These are phyloP conservation scores for Chroicocephalus ridibundus DNA, from an alignment of 2,113 vertebrate species.

Conservation along the genomic window DNA sequence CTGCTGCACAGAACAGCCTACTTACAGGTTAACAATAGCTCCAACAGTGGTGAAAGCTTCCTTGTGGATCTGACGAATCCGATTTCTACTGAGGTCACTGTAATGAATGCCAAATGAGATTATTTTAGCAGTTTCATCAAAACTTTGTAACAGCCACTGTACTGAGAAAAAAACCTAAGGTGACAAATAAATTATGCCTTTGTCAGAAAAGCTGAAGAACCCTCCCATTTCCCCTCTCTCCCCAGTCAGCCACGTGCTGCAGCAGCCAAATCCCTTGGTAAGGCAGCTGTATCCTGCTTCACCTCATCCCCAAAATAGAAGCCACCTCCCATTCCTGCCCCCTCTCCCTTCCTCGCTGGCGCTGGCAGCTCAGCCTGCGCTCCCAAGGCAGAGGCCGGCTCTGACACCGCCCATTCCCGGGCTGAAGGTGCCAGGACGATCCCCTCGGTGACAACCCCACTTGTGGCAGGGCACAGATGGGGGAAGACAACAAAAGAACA, in stretches of 20 bases:
- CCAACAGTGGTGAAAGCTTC: conserved; percentile 86
- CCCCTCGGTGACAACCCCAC: neutral
- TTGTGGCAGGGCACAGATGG: neutral
- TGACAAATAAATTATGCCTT: neutral
- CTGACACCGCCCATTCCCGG: neutral
- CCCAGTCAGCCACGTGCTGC: neutral
- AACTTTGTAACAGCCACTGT: neutral
- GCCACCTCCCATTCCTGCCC: neutral
- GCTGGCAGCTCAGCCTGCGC: neutral
- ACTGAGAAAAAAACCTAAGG: neutral
- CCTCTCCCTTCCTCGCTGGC: neutral
- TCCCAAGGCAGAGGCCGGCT: neutral
- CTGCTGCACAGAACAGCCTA: conserved; percentile 29
- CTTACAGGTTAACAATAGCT: conserved; percentile 92
- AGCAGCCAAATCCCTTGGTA: neutral
- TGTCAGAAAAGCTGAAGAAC: neutral
- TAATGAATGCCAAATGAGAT: conserved; percentile 24
- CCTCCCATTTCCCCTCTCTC: neutral
- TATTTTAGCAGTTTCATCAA: neutral
- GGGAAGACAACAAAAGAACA: neutral
- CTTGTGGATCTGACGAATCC: conserved; percentile 84
- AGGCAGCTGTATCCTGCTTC: neutral
- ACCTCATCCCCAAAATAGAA: rapidly evolving
- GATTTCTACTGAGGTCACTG: conserved; percentile 95
- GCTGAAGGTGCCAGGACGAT: neutral